Base-by-base conservation (phyloP, 64 coral and sea anemone species). In the Trachythela sp. region DNA sequence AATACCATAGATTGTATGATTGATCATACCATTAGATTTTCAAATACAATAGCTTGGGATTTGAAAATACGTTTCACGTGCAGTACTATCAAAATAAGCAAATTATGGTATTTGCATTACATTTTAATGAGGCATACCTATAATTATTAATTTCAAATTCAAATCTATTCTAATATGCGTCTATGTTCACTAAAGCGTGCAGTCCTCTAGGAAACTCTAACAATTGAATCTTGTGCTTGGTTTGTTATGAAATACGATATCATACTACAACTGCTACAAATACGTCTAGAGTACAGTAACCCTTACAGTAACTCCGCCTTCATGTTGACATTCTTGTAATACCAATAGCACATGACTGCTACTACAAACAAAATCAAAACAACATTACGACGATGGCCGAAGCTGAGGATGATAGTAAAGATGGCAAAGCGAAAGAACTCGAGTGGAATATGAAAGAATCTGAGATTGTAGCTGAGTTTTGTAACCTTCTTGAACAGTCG, bases 401-500 rank as follows among this genome's bases (percentile, higher is more conserved):
- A 20, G 20, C 24, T 8, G 56, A 64, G 1, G 56, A 64, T 18
- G 56, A 64, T n/a, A 64, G 56, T n/a, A 64, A 64, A 20, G 20
- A n/a, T 24, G 56, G 24, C 0, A 64, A n/a, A 26, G 8, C 26
- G 42, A 45, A 11, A 45, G 42, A 45, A 45, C 42, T 45, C 11
- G 42, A 45, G 56, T 64, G 5, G 20, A 64, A 27, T 64, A 1
- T 64, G 4, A 64, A n/a, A 64, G 56, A 64, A 64, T 20, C 56
- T 64, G 56, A 97, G 77, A 91, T 97, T 60, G 90, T 97, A 13
- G 88, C 89, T 14, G 95, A 97, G 45, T 97, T 97, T 87, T 97
- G 95, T 80, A 92, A 94, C 35, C 70, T 97, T 2, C 90, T 94
- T 34, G 95, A 97, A 31, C 94, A 97, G 48, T 97, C 95, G 13